phyloP scores from a whole-genome alignment of 2,888 invertebrate genomes.

The Aleiodes alternator region DNA sequence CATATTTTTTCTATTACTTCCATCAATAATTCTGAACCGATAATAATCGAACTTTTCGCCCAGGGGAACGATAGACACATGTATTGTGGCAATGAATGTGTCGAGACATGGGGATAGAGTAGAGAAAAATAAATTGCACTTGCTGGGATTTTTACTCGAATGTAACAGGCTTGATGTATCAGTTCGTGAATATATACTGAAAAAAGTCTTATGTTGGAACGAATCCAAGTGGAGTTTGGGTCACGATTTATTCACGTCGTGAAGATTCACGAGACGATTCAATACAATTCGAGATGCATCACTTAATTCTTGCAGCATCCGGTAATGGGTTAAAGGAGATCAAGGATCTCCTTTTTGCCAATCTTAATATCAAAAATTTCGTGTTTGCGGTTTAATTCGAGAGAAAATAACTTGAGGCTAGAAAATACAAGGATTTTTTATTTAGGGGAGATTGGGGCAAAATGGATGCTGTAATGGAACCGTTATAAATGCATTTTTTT shows the following conservation, averaged over 20 bases:
- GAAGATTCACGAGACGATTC: slow-evolving; percentile 25
- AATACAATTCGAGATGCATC: slow-evolving; percentile 5
- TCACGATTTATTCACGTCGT: slow-evolving; percentile 16
- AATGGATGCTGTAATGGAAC: no score
- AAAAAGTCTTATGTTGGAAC: slow-evolving; percentile 17
- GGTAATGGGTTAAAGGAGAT: slow-evolving; percentile 4
- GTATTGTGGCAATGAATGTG: slow-evolving; percentile 1
- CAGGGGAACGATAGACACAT: neutral
- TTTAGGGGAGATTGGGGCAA: no score
- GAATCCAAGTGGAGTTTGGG: slow-evolving; percentile 12
- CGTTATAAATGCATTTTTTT: no score
- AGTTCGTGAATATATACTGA: slow-evolving; percentile 18
- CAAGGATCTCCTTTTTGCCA: slow-evolving; percentile 21
- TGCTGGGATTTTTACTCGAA: neutral
- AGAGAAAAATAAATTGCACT: neutral
- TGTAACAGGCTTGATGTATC: slow-evolving; percentile 1
- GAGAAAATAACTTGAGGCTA: neutral
- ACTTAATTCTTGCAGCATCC: slow-evolving; percentile 12
- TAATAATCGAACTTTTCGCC: no score
- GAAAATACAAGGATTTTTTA: slow-evolving; percentile 23
- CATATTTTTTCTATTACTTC: neutral
- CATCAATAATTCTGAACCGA: neutral
- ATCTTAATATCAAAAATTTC: slow-evolving; percentile 17
- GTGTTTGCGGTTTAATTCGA: no score
- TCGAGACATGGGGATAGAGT: neutral